Evolutionary conservation across 1,140 invertebrate genomes (phyloP), one percentile per base, ranked within the genome.

Genomic region (Mizuhopecten yessoensis): DNA sequence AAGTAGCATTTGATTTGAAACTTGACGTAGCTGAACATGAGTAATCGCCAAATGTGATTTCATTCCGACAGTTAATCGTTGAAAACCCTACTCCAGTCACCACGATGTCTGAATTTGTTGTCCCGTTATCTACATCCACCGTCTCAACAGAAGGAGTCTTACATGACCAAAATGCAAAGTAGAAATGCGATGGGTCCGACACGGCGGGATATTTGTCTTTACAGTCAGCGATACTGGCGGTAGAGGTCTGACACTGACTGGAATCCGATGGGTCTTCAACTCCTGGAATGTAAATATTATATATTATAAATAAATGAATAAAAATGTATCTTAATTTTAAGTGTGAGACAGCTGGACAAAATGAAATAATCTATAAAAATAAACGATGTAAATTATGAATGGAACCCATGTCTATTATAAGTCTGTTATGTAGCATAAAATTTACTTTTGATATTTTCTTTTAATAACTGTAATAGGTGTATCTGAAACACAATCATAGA

Each of bases 71-170:
- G 20, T 57, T 20, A 0, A 33, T 87, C 33, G 75, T 36, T 15
- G 87, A 42, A 42, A 92, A 92, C 34, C 91, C 91, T 29, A 34
- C 15, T n/a, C 91, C 91, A 1, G 87, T 29, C 34, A 92, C 5
- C 23, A 33, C 86, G n/a, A 92, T 89, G n/a, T 42, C 87, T 34
- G 90, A 33, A 17, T 29, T 15, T 10, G 75, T 34, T 34, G 89
- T 33, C 20, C 57, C 90, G 29, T 92, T 87, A 34, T 89, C 57
- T 20, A 29, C 39, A 17, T 88, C 88, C 7, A 92, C 39, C 11
- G 39, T 57, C 9, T 39, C 39, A 34, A 90, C 87, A 33, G 34
- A 88, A n/a, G 39, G n/a, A 1, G 91, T 88, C 20, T 11, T 88
- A n/a, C 91, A 92, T 10, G 33, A 34, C 45, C 89, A 36, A 23